phyloP scores from a whole-genome alignment of 35 echinoderm and acorn worm genomes.

The Strongylocentrotus purpuratus region DNA sequence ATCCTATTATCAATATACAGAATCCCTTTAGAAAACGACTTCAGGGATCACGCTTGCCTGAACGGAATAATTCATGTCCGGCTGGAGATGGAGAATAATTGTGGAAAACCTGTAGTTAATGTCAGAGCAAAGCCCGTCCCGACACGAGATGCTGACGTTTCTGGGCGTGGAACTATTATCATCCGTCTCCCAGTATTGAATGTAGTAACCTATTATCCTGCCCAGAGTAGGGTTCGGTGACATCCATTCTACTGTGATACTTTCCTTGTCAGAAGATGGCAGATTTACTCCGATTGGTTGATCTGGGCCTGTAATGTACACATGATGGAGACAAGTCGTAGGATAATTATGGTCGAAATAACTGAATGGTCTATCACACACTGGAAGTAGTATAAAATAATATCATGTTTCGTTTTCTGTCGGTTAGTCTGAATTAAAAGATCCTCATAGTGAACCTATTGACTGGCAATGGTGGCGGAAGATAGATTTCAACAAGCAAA shows the following conservation, averaged over 20 bases:
- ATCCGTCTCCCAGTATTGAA: neutral
- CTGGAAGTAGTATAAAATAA: too few relatives aligned
- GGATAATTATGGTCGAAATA: too few relatives aligned
- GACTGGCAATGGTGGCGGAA: too few relatives aligned
- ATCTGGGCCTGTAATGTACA: neutral
- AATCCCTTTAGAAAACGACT: too few relatives aligned
- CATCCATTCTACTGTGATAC: constrained; percentile 21
- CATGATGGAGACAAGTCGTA: neutral
- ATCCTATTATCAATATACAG: too few relatives aligned
- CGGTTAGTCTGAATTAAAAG: too few relatives aligned
- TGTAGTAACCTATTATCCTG: constrained; percentile 27
- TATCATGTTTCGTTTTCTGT: too few relatives aligned
- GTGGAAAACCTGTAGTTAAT: neutral
- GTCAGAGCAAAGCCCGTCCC: neutral
- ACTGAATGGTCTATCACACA: too few relatives aligned
- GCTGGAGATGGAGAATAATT: neutral
- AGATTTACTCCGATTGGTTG: neutral
- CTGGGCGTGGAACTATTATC: neutral
- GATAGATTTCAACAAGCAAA: too few relatives aligned
- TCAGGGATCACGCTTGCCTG: neutral
- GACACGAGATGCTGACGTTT: neutral
- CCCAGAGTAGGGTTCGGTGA: neutral
- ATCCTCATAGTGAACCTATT: too few relatives aligned
- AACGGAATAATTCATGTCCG: constrained; percentile 13
- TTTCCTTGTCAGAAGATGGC: neutral